Base-by-base conservation (phyloP, 2,888 invertebrate genomes). In the Selenia dentaria region DNA sequence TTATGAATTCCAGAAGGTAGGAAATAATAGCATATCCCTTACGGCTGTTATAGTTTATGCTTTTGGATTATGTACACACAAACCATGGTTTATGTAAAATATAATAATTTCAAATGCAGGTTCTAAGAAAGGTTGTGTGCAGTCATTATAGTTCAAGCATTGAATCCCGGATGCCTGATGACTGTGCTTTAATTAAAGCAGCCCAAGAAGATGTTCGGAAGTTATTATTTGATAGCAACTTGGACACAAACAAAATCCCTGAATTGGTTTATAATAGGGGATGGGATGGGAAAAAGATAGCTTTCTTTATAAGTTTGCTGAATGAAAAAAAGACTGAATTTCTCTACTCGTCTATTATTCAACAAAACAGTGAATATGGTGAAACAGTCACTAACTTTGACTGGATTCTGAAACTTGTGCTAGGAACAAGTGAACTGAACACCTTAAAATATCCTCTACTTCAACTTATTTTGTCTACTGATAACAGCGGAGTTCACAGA, bases 361-460 rank as follows among this genome's bases (percentile, higher is more conserved):
- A 70, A 26, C 62, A 72, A 24, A 80, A 74, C 34, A 76, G 79
- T 62, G 48, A 9, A 11, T 63, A 64, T 54, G 78, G 82, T 41
- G 75, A 83, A 54, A 69, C 64, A 29, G 26, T 82, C 8, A 54
- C 51, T 10, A 60, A 70, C 40, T 79, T 78, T 64, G 72, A 83
- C 56, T 87, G 86, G 84, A 29, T 57, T 34, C 47, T 84, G 3
- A 86, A 85, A 62, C 52, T 73, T 32, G 64, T 83, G 28, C 52
- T 74, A 32, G 87, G 87, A 5, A 81, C 78, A 27, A 85, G 83
- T 63, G 76, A 79, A 51, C 51, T 83, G 14, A 79, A 79, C 57
- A 73, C 70, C 10, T 54, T 78, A 16, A 70, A 63, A 48, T 81
- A 81, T 61, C 74, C 83, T 10, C 36, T 85, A 11, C 26, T 85